phyloP scores from a whole-genome alignment of 2,888 invertebrate species.

The Steinernema scapterisci region DNA sequence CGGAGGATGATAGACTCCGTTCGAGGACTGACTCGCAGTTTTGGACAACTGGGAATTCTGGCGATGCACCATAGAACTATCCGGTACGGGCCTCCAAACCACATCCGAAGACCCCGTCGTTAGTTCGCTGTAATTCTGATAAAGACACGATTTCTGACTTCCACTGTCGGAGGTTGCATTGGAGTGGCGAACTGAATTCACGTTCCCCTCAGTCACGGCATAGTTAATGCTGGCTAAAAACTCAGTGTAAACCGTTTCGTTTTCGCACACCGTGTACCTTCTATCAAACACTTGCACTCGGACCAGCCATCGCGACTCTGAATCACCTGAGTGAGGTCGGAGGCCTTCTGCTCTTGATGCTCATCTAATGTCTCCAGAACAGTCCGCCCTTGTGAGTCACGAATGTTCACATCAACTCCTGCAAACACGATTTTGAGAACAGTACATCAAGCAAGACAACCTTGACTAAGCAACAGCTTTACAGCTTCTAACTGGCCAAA shows the following conservation, averaged over 20 bases:
- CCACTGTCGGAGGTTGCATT: neutral
- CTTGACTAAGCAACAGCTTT: constrained; percentile 61
- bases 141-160: neutral
- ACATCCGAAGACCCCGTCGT: constrained; percentile 20
- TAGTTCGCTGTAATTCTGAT: constrained; percentile 7
- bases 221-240: neutral
- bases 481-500: constrained; percentile 65
- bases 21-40: constrained; percentile 23
- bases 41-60: constrained; percentile 48
- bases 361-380: constrained; percentile 84
- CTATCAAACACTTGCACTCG: constrained; percentile 49
- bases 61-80: constrained; percentile 35
- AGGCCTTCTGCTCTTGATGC: constrained; percentile 85
- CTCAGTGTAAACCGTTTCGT: too few species aligned
- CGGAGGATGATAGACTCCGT: constrained; percentile 46
- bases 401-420: constrained; percentile 70
- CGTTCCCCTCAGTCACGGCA: constrained; percentile 15
- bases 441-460: constrained; percentile 31
- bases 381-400: constrained; percentile 81
- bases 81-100: constrained; percentile 38
- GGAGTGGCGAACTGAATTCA: neutral
- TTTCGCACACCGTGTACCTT: constrained; percentile 38
- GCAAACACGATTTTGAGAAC: constrained; percentile 13
- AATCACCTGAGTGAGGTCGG: constrained; percentile 83
- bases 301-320: constrained; percentile 59